Base-by-base conservation (phyloP, 1,140 invertebrate species). In the Achroia grisella region DNA sequence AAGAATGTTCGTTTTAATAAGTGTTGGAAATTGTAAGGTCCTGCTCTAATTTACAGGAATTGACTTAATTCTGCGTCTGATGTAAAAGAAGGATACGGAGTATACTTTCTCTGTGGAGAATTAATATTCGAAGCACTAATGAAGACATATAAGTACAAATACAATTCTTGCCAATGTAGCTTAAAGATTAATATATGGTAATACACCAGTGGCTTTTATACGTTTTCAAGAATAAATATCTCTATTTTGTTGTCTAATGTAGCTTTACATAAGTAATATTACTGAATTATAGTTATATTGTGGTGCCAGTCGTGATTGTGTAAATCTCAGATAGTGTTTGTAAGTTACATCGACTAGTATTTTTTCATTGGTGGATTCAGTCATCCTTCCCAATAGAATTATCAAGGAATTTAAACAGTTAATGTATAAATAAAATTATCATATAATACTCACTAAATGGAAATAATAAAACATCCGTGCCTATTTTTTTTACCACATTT, bases 161-260 rank as follows among this genome's bases (percentile, higher is more conserved):
- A 72, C 54, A 52, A 70, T 60, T 72, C 64, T 75, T 68, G 69
- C 71, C 71, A 71, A 57, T 56, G 47, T 66, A 67, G 51, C 44
- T 31, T 63, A 57, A 57, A 23, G 10, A 30, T 33, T 47, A 10
- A 52, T 43, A 52, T 29, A 54, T 39, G 32, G 17, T 36, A 15
- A 29, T 50, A 45, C 11, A 39, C n/a, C 31, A 46, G 37, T 44
- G 41, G 34, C 40, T 53, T 43, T 46, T 50, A 37, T 44, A 39
- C 27, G 44, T 47, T 34, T 29, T 32, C 28, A 28, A 13, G 33
- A 17, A 17, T 17, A 8, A 17, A 10, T 37, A 15, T 29, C 13
- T 29, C 33, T 44, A 44, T 44, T 29, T 11, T 37, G 42, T 44
- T 44, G 12, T 37, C 10, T 23, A 3, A 23, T 23, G 2, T 44